Percentiles rank a stretch among this genome's conserved stretches.
These are phyloP conservation scores for Anableps anableps DNA, from an alignment of 2,797 vertebrate species.

Conservation along the genomic window DNA sequence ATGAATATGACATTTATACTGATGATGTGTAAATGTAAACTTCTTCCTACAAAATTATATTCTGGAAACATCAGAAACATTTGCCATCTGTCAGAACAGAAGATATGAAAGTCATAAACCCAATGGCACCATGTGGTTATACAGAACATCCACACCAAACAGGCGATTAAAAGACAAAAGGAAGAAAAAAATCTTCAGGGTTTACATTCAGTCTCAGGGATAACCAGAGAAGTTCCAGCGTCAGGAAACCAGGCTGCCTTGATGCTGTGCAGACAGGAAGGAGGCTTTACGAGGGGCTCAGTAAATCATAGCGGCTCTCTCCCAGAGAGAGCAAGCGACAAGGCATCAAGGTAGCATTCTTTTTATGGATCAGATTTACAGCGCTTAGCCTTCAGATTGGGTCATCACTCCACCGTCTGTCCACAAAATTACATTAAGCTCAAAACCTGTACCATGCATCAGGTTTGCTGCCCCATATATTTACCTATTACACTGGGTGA, in stretches of 20 bases:
- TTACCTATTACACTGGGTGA: conserved; percentile 53
- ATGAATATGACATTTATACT: background rate
- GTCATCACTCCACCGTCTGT: conserved; percentile 71
- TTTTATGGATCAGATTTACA: conserved; percentile 59
- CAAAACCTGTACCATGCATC: conserved; percentile 59
- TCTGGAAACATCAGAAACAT: conserved; percentile 20
- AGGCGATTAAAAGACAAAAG: conserved; percentile 48
- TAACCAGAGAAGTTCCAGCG: conserved; percentile 32
- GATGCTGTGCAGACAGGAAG: conserved; percentile 54
- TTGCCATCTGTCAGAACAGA: conserved; percentile 40
- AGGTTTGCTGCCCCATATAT: conserved; percentile 66
- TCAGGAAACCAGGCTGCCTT: conserved; percentile 30
- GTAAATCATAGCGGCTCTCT: conserved; percentile 65
- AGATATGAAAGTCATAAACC: conserved; percentile 54
- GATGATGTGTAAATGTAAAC: background rate
- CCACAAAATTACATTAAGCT: conserved; percentile 72
- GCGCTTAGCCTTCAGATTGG: conserved; percentile 63
- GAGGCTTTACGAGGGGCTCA: conserved; percentile 49
- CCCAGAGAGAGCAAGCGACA: conserved; percentile 34
- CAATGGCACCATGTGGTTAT: conserved; percentile 58
- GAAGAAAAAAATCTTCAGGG: conserved; percentile 43
- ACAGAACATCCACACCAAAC: conserved; percentile 37
- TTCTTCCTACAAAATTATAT: background rate
- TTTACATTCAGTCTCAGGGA: conserved; percentile 51
- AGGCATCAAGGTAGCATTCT: conserved; percentile 38